Percentiles rank a stretch among this genome's conserved stretches.
Evolutionary conservation across 2,113 vertebrate species (phyloP).

Genomic region (Mus musculus): GRCm39 chrX:16726001-16726500

Average conservation of each 20-base stretch:
- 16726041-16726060: slow-evolving; percentile 43
- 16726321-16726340: slow-evolving; percentile 40
- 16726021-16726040: background rate
- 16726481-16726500: background rate
- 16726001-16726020: background rate
- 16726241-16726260: slow-evolving; percentile 40
- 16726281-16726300: background rate
- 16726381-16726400: background rate
- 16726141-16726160: slow-evolving; percentile 34
- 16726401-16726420: slow-evolving; percentile 49
- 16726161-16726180: slow-evolving; percentile 23
- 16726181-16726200: slow-evolving; percentile 51
- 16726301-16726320: slow-evolving; percentile 12
- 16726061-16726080: slow-evolving; percentile 49
- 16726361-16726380: slow-evolving; percentile 40
- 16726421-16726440: background rate
- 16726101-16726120: slow-evolving; percentile 43
- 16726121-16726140: slow-evolving; percentile 32
- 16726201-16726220: slow-evolving; percentile 3
- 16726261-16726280: background rate
- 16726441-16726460: background rate
- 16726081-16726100: slow-evolving; percentile 41
- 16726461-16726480: background rate
- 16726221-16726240: slow-evolving; percentile 51
- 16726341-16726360: background rate